These are phyloP conservation scores for Melieria crassipennis DNA, from an alignment of 2,888 invertebrate genomes.

Conservation along the genomic window DNA sequence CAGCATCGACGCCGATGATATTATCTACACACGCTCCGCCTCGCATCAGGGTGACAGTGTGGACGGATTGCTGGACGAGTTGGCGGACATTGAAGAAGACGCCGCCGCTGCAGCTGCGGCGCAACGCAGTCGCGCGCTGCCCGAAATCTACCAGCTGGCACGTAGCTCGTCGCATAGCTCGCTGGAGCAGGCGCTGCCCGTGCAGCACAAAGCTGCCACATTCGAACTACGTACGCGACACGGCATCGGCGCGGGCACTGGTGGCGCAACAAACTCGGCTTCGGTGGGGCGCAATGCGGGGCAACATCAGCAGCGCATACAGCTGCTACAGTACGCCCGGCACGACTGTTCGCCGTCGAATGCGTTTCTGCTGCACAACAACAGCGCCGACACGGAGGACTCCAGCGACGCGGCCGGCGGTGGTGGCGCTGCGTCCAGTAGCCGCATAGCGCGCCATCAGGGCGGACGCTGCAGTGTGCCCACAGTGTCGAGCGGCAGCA, in stretches of 20 bases:
- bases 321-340: conserved; percentile 55
- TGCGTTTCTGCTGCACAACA: conserved; percentile 55
- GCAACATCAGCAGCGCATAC: conserved; percentile 48
- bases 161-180: conserved; percentile 57
- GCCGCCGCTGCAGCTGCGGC: conserved; percentile 31
- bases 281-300: conserved; percentile 50
- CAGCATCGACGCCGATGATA: conserved; percentile 59
- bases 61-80: conserved; percentile 40
- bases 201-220: conserved; percentile 59
- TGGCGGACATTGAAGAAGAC: conserved; percentile 37
- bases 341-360: conserved; percentile 46
- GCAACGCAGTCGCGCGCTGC: conserved; percentile 29
- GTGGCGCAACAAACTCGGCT: conserved; percentile 50
- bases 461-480: conserved; percentile 62
- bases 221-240: conserved; percentile 53
- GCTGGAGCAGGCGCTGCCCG: conserved; percentile 53
- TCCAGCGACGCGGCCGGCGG: conserved; percentile 56
- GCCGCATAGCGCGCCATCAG: conserved; percentile 45
- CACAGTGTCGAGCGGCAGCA: conserved; percentile 50
- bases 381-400: conserved; percentile 58
- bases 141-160: conserved; percentile 52
- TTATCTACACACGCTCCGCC: conserved; percentile 58
- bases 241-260: conserved; percentile 19
- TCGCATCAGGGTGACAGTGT: conserved; percentile 49
- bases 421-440: conserved; percentile 40